Base-by-base conservation (phyloP, 2,888 invertebrate genomes). In the Drosophila austrosaltans region DNA sequence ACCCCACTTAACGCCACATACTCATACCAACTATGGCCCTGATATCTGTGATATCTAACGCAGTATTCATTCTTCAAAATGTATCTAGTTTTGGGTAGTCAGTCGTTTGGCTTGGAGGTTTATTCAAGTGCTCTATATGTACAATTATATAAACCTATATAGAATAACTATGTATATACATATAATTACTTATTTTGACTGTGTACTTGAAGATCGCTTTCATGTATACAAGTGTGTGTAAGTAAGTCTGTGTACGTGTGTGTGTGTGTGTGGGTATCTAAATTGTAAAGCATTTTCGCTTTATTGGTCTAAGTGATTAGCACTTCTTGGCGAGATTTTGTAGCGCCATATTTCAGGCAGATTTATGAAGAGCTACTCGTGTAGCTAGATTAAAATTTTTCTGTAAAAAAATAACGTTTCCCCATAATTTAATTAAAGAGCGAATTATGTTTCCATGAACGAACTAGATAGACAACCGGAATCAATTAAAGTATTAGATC, bases 241-340 rank as follows among this genome's bases (percentile, higher is more conserved):
- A 53, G 53, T 16, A 16, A 16, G 16, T 16, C 16, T 16, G 16
- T 39, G 25, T 42, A 48, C 53, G n/a, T 48, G 28, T 16, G 12
- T 28, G 22, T 59, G 39, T 61, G 57, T 60, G 57, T 53, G 22
- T 40, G 42, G 53, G 63, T 73, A 75, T 83, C 83, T 76, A 74
- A 85, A 81, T 78, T 81, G 80, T 82, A 68, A 77, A 75, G 72
- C 75, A 59, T 79, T 82, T 86, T 78, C 89, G 76, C 79, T 86
- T 78, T 90, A 87, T 90, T 90, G 87, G 78, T 77, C 81, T 74
- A 82, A 79, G 74, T 73, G 81, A 81, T 90, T 90, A 90, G 80
- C 90, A 89, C 89, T 82, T 85, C 77, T 76, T 69, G 67, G 73
- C 72, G 82, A 83, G 82, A 87, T 84, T 72, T 76, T 70, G 60